Evolutionary conservation across 1,140 invertebrate species (phyloP), one percentile per base, ranked within the genome.

Genomic region (Drosophila simulans): DNA sequence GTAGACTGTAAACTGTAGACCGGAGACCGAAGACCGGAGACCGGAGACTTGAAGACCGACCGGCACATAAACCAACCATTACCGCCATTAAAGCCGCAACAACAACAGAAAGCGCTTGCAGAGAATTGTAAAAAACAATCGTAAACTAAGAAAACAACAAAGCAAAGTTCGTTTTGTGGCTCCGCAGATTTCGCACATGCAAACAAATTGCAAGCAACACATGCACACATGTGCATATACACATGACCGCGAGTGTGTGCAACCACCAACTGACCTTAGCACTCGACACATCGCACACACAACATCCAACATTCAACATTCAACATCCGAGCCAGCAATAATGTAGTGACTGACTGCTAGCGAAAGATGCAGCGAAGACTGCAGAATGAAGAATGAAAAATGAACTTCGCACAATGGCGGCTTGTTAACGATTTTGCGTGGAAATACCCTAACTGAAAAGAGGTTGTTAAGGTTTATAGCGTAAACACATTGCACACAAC

Each of bases 181-280:
- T 56, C 22, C 27, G 8, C 56, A 34, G 42, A 60, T 53, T 64
- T 55, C 60, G 55, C 73, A 73, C 72, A 64, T 66, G 64, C 73
- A 71, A 83, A 79, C 70, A 84, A 83, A 78, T 75, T 74, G 75
- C 74, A 74, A 39, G 62, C 31, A 60, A 60, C 54, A 54, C 45
- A 53, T 31, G 49, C 22, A 46, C 45, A 46, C 5, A 25, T 1
- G 45, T 20, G 48, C 27, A 39, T 48, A 69, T 11, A 3, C 27
- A 62, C 12, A 51, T 43, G 34, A n/a, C 53, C 25, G 56, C 31
- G 49, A 31, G 13, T 62, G 39, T 58, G 35, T 58, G 63, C 45
- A 86, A 82, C 66, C 82, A 78, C 59, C 43, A 39, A 76, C 55
- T 86, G 78, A 88, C 82, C 82, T 86, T 86, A 88, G 79, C 78